Percentiles rank a stretch among this genome's conserved stretches.
Evolutionary conservation across 2,888 invertebrate genomes (phyloP).

Genomic region (Nemoura dubitans): DNA sequence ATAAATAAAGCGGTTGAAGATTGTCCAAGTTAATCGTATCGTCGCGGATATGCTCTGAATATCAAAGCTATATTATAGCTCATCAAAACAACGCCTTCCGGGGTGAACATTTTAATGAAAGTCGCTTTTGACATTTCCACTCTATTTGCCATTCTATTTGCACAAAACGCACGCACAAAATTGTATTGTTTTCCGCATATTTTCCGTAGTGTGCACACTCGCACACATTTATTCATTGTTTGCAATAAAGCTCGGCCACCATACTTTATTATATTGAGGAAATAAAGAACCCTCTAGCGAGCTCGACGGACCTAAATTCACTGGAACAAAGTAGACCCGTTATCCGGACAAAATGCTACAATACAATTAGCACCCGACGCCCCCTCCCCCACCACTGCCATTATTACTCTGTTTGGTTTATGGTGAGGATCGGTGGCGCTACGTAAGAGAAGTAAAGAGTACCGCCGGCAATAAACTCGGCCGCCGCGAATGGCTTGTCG

Average conservation of each 20-base stretch:
- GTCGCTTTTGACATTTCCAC: background rate
- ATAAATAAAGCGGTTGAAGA: background rate
- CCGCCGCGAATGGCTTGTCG: background rate
- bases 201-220: background rate
- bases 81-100: background rate
- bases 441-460: background rate
- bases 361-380: background rate
- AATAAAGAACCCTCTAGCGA: background rate
- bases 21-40: background rate
- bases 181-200: constrained; percentile 12
- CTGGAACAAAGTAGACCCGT: background rate
- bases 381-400: background rate
- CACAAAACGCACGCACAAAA: background rate
- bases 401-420: background rate
- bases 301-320: background rate
- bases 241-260: background rate
- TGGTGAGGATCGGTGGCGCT: background rate
- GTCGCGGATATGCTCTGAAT: background rate
- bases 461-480: background rate
- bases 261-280: background rate
- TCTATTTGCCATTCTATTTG: background rate
- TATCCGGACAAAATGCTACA: background rate
- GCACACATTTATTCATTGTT: background rate
- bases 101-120: background rate
- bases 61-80: background rate